phyloP scores from a whole-genome alignment of 2,113 vertebrate genomes.

The Felis chaus region DNA sequence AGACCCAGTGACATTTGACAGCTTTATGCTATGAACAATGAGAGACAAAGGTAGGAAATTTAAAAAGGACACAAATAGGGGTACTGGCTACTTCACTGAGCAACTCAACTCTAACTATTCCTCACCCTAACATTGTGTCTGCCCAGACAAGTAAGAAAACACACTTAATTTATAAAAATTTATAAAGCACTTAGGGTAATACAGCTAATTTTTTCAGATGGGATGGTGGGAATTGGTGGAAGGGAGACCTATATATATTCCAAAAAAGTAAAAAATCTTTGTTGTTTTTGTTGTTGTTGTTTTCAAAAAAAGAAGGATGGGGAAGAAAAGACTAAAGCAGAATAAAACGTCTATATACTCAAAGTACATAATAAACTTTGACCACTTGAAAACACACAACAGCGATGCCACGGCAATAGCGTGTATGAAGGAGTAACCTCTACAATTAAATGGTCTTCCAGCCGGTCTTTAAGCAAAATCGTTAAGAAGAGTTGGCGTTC shows the following conservation, averaged over 20 bases:
- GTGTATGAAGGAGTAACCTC: not conserved
- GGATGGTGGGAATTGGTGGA: not conserved
- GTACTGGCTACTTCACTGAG: not conserved
- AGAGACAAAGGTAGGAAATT: not conserved
- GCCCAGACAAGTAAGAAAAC: not conserved
- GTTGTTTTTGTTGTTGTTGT: not conserved
- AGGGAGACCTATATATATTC: not conserved
- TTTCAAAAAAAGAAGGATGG: not conserved
- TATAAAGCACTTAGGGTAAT: not conserved
- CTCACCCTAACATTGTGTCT: not conserved
- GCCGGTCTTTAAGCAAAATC: not conserved
- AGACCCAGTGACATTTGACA: not conserved
- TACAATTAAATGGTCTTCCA: not conserved
- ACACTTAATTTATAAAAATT: not conserved
- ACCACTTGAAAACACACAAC: not conserved
- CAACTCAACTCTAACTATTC: not conserved
- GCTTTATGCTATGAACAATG: not conserved
- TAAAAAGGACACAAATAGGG: not conserved
- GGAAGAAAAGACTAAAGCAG: not conserved
- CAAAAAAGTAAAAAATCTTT: not conserved
- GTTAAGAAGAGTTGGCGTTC: not conserved
- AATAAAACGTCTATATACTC: not conserved
- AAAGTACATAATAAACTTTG: not conserved
- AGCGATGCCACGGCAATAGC: not conserved
- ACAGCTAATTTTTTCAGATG: not conserved